Evolutionary conservation across 1,140 invertebrate species (phyloP).

Genomic region (Drosophila paulistorum): DNA sequence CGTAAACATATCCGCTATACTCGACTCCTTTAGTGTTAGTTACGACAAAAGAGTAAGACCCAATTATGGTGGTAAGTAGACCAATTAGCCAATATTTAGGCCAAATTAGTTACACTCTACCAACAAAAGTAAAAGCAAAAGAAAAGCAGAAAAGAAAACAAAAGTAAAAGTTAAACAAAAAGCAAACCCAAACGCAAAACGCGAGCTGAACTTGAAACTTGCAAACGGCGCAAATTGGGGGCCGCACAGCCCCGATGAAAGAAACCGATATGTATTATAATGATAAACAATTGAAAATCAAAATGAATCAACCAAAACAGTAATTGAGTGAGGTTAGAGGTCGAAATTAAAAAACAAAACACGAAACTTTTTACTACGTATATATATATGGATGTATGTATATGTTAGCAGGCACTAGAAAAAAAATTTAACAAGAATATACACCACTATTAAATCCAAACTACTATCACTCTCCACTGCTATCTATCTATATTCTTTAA

Average conservation of each 20-base stretch:
- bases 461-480: background rate
- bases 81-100: slow-evolving; percentile 36
- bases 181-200: slow-evolving; percentile 46
- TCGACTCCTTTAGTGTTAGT: slow-evolving; percentile 96
- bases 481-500: background rate
- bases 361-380: background rate
- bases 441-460: background rate
- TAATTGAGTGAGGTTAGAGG: slow-evolving; percentile 3
- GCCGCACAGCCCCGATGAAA: slow-evolving; percentile 37
- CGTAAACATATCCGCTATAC: slow-evolving; percentile 95
- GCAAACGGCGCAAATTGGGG: slow-evolving; percentile 29
- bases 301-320: background rate
- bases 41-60: slow-evolving; percentile 99
- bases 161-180: background rate
- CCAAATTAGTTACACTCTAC: slow-evolving; percentile 34
- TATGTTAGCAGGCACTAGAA: background rate
- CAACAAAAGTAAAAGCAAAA: slow-evolving; percentile 24
- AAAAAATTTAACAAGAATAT: background rate
- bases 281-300: slow-evolving; percentile 6
- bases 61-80: slow-evolving; percentile 96
- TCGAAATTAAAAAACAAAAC: background rate
- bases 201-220: slow-evolving; percentile 56
- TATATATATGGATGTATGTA: background rate
- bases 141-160: slow-evolving; percentile 3
- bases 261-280: background rate